Conservation (phyloP, 1,140 invertebrate species). For the Littorina saxatilis region DNA sequence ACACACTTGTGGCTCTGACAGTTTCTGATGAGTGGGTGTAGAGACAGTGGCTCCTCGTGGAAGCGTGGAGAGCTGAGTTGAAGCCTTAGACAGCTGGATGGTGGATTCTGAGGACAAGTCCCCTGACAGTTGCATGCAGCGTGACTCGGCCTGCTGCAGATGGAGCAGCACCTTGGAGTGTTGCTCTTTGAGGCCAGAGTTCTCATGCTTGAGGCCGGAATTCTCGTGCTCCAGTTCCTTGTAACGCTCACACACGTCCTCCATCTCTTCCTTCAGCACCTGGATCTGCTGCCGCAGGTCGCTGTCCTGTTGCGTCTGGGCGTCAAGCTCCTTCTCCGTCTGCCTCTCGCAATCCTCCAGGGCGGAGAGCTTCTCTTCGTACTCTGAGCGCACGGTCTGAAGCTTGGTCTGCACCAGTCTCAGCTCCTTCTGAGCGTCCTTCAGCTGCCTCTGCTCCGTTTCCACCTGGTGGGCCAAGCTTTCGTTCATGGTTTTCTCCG, state of each 20-base stretch:
- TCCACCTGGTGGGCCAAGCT: constrained; percentile 27
- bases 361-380: constrained; percentile 45
- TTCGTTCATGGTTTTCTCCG: constrained; percentile 18
- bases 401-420: constrained; percentile 35
- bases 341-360: constrained; percentile 37
- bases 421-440: constrained; percentile 38
- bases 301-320: constrained; percentile 24
- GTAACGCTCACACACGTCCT: constrained; percentile 33
- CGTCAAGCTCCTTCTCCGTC: constrained; percentile 25
- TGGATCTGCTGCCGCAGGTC: constrained; percentile 29
- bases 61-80: not conserved
- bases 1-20: constrained; percentile 20
- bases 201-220: constrained; percentile 17
- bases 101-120: constrained; percentile 13
- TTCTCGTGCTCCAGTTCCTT: constrained; percentile 39
- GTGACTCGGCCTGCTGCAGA: constrained; percentile 4
- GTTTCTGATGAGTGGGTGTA: not conserved
- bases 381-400: constrained; percentile 42
- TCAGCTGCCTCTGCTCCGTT: constrained; percentile 28
- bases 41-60: not conserved
- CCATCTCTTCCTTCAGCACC: constrained; percentile 18
- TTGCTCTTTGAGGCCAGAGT: too few relatives aligned
- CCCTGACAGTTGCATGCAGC: constrained; percentile 12
- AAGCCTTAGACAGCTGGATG: not conserved
- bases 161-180: constrained; percentile 19